phyloP scores from a whole-genome alignment of 1,140 invertebrate species.

The Geopemphigus sp. region DNA sequence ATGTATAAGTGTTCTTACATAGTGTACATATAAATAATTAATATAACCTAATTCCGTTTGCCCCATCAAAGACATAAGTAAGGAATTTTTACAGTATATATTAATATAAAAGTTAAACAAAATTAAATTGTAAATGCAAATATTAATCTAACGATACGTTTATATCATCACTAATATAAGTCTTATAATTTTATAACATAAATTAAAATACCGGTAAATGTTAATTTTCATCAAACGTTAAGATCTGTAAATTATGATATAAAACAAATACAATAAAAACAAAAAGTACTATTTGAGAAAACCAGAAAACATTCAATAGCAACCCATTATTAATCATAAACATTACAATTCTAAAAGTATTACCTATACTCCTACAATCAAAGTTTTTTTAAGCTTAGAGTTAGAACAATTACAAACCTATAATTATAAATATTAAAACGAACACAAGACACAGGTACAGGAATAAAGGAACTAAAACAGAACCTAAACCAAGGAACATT shows the following conservation, averaged over 20 bases:
- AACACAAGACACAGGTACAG: constrained; percentile 22
- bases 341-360: neutral
- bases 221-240: neutral
- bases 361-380: neutral
- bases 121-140: constrained; percentile 12
- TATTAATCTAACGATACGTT: no score
- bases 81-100: constrained; percentile 10
- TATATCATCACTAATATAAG: no score
- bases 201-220: neutral
- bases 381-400: neutral
- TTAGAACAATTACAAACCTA: neutral
- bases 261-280: neutral
- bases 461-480: constrained; percentile 35
- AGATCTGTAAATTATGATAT: neutral
- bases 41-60: no score
- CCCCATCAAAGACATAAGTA: neutral
- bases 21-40: no score
- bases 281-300: neutral
- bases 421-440: constrained; percentile 1
- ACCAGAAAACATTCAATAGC: neutral
- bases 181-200: no score
- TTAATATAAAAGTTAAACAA: constrained; percentile 4
- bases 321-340: constrained; percentile 16
- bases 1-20: no score
- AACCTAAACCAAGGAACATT: constrained; percentile 33